Base-by-base conservation (phyloP, 2,888 invertebrate species). In the Mylabris sibirica region DNA sequence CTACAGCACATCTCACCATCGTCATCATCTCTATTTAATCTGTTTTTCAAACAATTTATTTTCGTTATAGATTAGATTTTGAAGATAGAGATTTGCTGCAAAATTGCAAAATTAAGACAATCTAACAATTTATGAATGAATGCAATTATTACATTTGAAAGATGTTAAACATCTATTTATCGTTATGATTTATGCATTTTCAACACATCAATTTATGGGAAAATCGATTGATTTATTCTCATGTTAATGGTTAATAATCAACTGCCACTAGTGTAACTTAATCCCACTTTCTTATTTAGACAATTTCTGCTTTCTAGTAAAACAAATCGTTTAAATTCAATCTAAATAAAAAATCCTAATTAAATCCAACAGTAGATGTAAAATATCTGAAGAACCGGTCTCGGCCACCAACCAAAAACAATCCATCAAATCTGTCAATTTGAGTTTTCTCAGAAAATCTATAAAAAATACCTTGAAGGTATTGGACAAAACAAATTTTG, bases 351-450 rank as follows among this genome's bases (percentile, higher is more conserved):
- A 17, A 49, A 49, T n/a, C 3, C 1, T 17, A 17, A n/a, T 5
- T 0, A n/a, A 44, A 17, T 1, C 6, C n/a, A 44, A 17, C n/a
- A 17, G 5, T 44, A 44, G 4, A 5, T n/a, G n/a, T 44, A n/a
- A 17, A 2, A 44, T 44, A 17, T 44, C n/a, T 44, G 17, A 44
- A 11, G n/a, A 4, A 44, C 44, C 44, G 44, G 17, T 44, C n/a
- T 17, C 44, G 44, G 17, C 17, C 44, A 4, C 44, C 4, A 44
- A 3, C n/a, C n/a, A 4, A 5, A 14, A 41, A 44, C 44, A 1
- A 44, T 44, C 44, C 8, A 44, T 44, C 44, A 44, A 44, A 44
- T 17, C 44, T 44, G 44, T 44, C 44, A 44, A 44, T 44, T 8
- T 6, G 14, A 41, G 1, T 44, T 44, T 44, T 44, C 3, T n/a